phyloP scores from a whole-genome alignment of 2,888 invertebrate species.

The Sceliomorpha sp. region DNA sequence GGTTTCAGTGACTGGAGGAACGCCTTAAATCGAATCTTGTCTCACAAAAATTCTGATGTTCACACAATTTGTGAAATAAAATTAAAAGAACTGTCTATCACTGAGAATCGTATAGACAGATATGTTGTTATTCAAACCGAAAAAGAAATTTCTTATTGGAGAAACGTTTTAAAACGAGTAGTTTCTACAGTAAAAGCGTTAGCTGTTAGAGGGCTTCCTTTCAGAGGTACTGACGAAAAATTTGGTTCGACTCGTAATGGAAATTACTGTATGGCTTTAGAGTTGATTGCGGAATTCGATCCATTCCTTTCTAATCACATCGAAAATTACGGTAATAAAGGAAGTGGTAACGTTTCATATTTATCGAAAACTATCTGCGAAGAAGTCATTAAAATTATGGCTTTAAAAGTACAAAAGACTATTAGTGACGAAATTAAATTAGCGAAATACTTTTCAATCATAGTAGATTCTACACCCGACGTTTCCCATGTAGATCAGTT shows the following conservation, averaged over 20 bases:
- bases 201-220: slow-evolving; percentile 55
- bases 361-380: slow-evolving; percentile 62
- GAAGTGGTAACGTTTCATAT: slow-evolving; percentile 16
- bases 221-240: slow-evolving; percentile 57
- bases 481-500: slow-evolving; percentile 58
- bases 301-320: slow-evolving; percentile 27
- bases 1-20: slow-evolving; percentile 54
- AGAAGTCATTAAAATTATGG: slow-evolving; percentile 66
- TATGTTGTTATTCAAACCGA: slow-evolving; percentile 8
- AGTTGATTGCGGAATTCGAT: slow-evolving; percentile 65
- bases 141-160: slow-evolving; percentile 56
- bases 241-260: slow-evolving; percentile 62
- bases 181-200: slow-evolving; percentile 57
- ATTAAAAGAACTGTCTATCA: slow-evolving; percentile 23
- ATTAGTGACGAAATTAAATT: slow-evolving; percentile 45
- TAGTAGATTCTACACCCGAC: slow-evolving; percentile 62
- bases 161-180: slow-evolving; percentile 58
- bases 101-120: slow-evolving; percentile 29
- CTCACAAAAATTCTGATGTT: slow-evolving; percentile 35
- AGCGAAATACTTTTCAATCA: slow-evolving; percentile 59
- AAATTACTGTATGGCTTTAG: slow-evolving; percentile 62
- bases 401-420: slow-evolving; percentile 47
- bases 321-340: slow-evolving; percentile 20
- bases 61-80: slow-evolving; percentile 35
- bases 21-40: slow-evolving; percentile 16